Conservation (phyloP, 2,888 invertebrate species). For the Ischnus inquisitorius region DNA sequence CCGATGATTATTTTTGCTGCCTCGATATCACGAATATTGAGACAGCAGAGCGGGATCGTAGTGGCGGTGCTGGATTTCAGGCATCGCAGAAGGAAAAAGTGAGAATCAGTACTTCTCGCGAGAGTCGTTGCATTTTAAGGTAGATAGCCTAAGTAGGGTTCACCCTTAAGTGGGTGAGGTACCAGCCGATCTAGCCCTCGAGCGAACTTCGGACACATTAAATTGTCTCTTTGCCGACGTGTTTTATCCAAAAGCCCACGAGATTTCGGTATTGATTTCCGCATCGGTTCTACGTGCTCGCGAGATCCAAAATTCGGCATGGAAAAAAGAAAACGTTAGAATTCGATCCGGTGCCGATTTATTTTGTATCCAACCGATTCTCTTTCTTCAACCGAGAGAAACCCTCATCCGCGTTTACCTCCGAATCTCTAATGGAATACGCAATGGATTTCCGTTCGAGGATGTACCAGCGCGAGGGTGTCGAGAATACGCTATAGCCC, state of each 20-base stretch:
- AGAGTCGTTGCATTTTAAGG: no score
- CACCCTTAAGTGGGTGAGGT: no score
- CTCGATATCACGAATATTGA: no score
- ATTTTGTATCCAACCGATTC: neutral
- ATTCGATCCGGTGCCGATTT: neutral
- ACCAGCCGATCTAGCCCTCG: no score
- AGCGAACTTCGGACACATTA: no score
- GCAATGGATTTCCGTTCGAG: slow-evolving; percentile 2
- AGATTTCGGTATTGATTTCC: slow-evolving; percentile 39
- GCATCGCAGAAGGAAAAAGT: no score
- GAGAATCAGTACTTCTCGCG: no score
- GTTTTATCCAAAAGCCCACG: slow-evolving; percentile 9
- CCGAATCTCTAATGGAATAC: slow-evolving; percentile 37
- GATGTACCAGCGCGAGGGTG: neutral
- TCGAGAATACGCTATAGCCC: neutral
- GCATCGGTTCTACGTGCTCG: neutral
- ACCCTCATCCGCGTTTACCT: slow-evolving; percentile 8
- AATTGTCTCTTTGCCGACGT: slow-evolving; percentile 23
- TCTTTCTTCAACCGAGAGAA: slow-evolving; percentile 5
- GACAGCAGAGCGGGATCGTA: no score
- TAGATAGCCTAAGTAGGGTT: no score
- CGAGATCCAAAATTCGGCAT: slow-evolving; percentile 22
- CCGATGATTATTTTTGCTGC: no score
- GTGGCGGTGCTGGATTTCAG: no score
- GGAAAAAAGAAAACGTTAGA: no score